Conservation (phyloP, 1,140 invertebrate genomes). For the Diuraphis noxia region DNA sequence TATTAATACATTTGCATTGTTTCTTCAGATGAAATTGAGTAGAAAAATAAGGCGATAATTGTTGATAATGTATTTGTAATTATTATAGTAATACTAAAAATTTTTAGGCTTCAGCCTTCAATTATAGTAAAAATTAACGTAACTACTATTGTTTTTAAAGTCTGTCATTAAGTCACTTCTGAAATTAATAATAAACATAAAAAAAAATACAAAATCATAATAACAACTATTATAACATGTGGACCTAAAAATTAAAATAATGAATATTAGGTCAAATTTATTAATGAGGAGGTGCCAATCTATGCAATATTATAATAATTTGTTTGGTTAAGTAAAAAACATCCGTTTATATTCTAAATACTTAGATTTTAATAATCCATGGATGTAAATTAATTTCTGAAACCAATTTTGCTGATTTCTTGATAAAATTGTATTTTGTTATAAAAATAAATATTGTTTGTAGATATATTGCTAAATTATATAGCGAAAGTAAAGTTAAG, state of each 20-base stretch:
- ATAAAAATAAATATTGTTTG: too few relatives aligned
- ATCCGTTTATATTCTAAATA: not conserved
- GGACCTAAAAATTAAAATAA: too few relatives aligned
- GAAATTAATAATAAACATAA: too few relatives aligned
- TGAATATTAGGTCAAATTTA: not conserved
- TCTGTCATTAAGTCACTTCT: too few relatives aligned
- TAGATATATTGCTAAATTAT: too few relatives aligned
- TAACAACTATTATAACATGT: too few relatives aligned
- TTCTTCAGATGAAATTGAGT: not conserved
- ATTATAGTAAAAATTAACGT: not conserved
- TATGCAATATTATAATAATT: not conserved
- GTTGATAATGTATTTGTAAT: not conserved
- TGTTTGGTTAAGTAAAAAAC: not conserved
- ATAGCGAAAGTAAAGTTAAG: too few relatives aligned
- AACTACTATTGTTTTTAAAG: too few relatives aligned
- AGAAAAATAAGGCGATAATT: not conserved
- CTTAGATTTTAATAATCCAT: not conserved
- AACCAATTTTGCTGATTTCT: too few relatives aligned
- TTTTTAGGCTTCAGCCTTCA: not conserved
- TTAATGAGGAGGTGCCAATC: not conserved
- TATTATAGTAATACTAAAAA: not conserved
- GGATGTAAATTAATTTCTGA: not conserved
- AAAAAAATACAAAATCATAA: not conserved
- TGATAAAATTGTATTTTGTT: too few relatives aligned
- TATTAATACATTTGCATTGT: too few relatives aligned